phyloP scores from a whole-genome alignment of 2,113 vertebrate species.

The Coturnix japonica region DNA sequence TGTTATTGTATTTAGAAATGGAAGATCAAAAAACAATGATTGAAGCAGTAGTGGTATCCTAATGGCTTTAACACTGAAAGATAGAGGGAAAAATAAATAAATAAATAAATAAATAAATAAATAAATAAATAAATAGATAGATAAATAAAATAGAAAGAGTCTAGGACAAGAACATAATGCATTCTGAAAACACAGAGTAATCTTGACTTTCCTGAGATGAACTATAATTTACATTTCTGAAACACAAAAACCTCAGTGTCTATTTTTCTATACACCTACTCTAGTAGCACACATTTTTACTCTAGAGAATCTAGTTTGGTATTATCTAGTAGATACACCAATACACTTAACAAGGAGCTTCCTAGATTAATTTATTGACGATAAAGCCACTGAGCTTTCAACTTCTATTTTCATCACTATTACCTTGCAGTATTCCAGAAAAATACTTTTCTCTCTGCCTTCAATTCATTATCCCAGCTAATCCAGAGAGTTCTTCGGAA shows the following conservation, averaged over 20 bases:
- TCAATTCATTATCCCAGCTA: background rate
- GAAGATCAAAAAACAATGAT: background rate
- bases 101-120: fast-evolving
- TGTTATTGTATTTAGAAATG: background rate
- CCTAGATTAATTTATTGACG: background rate
- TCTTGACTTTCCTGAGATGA: background rate
- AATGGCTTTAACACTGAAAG: background rate
- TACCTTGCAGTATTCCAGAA: fast-evolving
- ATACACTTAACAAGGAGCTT: background rate
- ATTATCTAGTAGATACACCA: background rate
- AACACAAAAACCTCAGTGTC: background rate
- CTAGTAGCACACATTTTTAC: background rate
- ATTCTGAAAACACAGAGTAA: background rate
- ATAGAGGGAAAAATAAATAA: background rate
- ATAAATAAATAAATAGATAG: fast-evolving
- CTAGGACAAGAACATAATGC: background rate
- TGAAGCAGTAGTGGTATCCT: background rate
- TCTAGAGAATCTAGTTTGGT: too few relatives aligned
- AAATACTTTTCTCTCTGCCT: background rate
- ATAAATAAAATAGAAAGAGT: too few relatives aligned
- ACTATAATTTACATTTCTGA: background rate
- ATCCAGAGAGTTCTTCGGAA: background rate
- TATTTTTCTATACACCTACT: background rate
- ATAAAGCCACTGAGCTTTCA: background rate
- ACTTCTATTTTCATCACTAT: background rate